Evolutionary conservation across 2,797 vertebrate genomes (phyloP), one percentile per base, ranked within the genome.

Genomic region (Falco novaeseelandiae): DNA sequence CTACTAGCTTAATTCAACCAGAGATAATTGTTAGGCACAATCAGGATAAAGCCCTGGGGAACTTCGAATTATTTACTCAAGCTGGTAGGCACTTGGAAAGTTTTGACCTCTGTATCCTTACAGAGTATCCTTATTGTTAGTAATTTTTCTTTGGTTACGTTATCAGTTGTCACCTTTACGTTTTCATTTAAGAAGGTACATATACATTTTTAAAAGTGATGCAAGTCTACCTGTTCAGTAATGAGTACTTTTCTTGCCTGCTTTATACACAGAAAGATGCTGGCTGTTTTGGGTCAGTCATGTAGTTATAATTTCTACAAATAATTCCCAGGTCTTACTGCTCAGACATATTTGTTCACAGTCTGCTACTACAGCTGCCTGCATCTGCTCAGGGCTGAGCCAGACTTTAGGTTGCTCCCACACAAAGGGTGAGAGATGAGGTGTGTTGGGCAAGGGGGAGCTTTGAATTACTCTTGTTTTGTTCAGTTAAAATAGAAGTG

Each of bases 371-470:
- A 54, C 16, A 30, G 5, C 22, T 62, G 38, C 20, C 30, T 52
- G 22, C 6, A 0, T 57, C 34, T 66, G 16, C 52, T 59, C 5
- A 4, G 29, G 46, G 46, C 34, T 54, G 55, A 86, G 27, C 6
- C 30, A 76, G 29, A 58, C 7, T 18, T 55, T 62, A 14, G 40
- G 14, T 42, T 66, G 48, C 13, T 81, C n/a, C 21, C 20, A 36
- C 0, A 0, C 0, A 3, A 70, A 54, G 5, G 6, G 14, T 29
- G 58, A 42, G 18, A 65, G 23, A 48, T 51, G 11, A n/a, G 2
- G 5, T 12, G 12, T 13, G 69, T 26, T 63, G 52, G 65, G 14
- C 27, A 86, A 78, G 14, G 8, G 12, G 5, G 86, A 71, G 13
- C 15, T 94, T 91, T 57, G 0, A 0, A 51, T 81, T 80, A 20